Evolutionary conservation across 1,140 invertebrate genomes (phyloP), one percentile per base, ranked within the genome.

Genomic region (Papilio dardanus): DNA sequence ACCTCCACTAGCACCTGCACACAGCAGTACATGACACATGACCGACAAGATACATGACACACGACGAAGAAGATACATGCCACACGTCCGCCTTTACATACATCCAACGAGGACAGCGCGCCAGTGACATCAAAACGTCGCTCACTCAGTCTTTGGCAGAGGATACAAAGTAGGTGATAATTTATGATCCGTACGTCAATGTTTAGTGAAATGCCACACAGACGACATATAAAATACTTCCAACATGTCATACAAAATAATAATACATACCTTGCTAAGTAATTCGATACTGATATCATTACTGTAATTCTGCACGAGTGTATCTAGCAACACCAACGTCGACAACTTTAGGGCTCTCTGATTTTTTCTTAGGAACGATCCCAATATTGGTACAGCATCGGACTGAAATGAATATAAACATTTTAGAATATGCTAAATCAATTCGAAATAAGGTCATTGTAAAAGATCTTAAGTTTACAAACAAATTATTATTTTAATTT

Each of bases 341-440:
- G 96, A 96, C 5, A 99, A 92, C 93, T 99, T 99, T 21, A 99
- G 92, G 28, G 98, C 97, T 79, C 99, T 95, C 89, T 99, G 98
- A 94, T 99, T 99, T 93, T 99, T 99, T 46, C 99, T 95, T 66
- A 99, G 93, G 86, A 99, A 99, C 6, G 98, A 97, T 8, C 98
- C 98, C 31, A 99, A 94, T 77, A 99, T 97, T 24, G 98, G 97
- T 80, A 99, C 95, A 14, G 97, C 97, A 85, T 99, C 98, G 78
- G 95, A 95, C 96, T 97, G 88, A 88, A 81, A 89, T 75, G 77
- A 81, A 75, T 77, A 79, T 76, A 14, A 73, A 42, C 69, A 71
- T 30, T 68, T 33, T 37, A 76, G 66, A 69, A 80, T 33, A 31
- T 10, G 10, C 8, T 5, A 71, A 21, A 42, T 74, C 71, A 31